Conservation (phyloP, 1,140 invertebrate genomes). For the Cherax destructor region DNA sequence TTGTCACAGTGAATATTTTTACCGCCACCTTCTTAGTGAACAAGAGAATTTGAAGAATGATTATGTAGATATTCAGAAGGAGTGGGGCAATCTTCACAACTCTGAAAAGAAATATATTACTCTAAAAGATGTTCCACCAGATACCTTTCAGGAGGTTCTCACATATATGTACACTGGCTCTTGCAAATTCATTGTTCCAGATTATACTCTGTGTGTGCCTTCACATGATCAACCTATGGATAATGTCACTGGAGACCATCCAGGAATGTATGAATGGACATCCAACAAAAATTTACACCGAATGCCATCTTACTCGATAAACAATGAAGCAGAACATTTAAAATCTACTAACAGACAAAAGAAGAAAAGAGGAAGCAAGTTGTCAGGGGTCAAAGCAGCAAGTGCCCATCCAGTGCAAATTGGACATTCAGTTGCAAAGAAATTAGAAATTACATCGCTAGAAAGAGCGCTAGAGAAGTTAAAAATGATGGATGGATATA, state of each 20-base stretch:
- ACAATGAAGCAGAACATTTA: background rate
- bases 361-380: slow-evolving; percentile 35
- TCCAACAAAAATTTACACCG: background rate
- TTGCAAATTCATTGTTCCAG: slow-evolving; percentile 78
- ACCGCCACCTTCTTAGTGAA: slow-evolving; percentile 47
- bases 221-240: background rate
- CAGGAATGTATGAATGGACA: background rate
- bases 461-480: slow-evolving; percentile 1
- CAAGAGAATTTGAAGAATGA: slow-evolving; percentile 37
- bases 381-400: background rate
- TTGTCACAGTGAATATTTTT: slow-evolving; percentile 77
- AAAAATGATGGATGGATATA: slow-evolving; percentile 5
- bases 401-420: background rate
- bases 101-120: slow-evolving; percentile 69
- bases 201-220: background rate
- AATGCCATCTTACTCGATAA: background rate
- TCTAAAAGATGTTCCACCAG: slow-evolving; percentile 78
- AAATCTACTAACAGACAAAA: slow-evolving; percentile 26
- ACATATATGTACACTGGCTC: slow-evolving; percentile 82
- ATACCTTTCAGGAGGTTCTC: slow-evolving; percentile 82
- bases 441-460: slow-evolving; percentile 29
- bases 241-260: slow-evolving; percentile 5
- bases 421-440: slow-evolving; percentile 24
- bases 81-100: slow-evolving; percentile 14
- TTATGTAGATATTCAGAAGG: slow-evolving; percentile 69